Percentiles rank a stretch among this genome's conserved stretches.
Evolutionary conservation across 1,140 invertebrate genomes (phyloP).

Genomic region (Tetramorium parvispinum): DNA sequence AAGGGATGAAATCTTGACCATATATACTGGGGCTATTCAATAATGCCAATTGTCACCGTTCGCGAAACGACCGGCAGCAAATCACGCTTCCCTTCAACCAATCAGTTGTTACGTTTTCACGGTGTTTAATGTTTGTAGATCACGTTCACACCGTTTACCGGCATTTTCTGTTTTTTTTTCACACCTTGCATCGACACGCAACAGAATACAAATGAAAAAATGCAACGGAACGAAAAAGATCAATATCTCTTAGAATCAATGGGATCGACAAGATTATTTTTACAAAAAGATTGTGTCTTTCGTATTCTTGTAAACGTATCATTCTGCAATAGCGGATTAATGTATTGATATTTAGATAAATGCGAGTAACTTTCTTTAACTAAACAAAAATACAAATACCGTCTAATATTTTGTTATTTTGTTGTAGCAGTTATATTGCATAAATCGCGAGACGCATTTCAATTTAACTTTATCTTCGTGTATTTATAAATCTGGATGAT

Average conservation of each 20-base stretch:
- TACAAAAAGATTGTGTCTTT: slow-evolving; percentile 5
- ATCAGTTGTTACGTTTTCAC: slow-evolving; percentile 43
- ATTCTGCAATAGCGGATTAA: background rate
- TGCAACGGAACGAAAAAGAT: background rate
- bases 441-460: background rate
- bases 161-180: background rate
- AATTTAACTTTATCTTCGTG: background rate
- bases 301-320: background rate
- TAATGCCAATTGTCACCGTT: slow-evolving; percentile 11
- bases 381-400: background rate
- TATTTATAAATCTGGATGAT: background rate
- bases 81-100: background rate
- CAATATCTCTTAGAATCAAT: slow-evolving; percentile 4
- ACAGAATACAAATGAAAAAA: background rate
- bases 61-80: background rate
- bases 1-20: background rate
- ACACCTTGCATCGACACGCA: background rate
- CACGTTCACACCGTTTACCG: slow-evolving; percentile 33
- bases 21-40: slow-evolving; percentile 14
- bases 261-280: background rate
- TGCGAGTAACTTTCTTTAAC: background rate
- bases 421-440: background rate
- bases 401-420: background rate
- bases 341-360: background rate
- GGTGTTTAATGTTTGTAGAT: slow-evolving; percentile 56